A percentile compares a stretch with the other conserved stretches of the same genome.
Evolutionary conservation across 2,888 invertebrate species (phyloP).

Genomic region (Morpho achilles): DNA sequence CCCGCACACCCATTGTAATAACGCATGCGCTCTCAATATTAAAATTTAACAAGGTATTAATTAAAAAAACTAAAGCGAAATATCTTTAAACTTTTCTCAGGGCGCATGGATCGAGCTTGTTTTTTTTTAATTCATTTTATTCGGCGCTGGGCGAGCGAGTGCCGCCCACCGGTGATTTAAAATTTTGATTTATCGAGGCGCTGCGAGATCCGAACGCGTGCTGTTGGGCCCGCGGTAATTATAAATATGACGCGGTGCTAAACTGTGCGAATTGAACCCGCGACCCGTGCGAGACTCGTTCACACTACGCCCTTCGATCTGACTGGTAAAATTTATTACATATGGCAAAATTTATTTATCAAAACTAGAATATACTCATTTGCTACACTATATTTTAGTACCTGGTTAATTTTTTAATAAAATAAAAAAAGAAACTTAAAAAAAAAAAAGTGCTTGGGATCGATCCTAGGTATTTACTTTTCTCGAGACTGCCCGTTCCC

Average conservation of each 20-base stretch:
- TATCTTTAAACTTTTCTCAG: conserved; percentile 76
- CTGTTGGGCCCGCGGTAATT: conserved; percentile 61
- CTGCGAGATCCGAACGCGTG: conserved; percentile 50
- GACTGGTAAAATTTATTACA: neutral
- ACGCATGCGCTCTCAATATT: conserved; percentile 76
- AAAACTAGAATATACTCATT: neutral
- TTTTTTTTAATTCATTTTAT: conserved; percentile 79
- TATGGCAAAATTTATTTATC: too few species aligned
- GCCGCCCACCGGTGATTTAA: conserved; percentile 78
- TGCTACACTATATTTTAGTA: too few species aligned
- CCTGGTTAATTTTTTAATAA: too few species aligned
- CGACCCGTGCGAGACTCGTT: conserved; percentile 48
- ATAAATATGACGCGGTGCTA: conserved; percentile 79
- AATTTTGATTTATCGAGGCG: conserved; percentile 76
- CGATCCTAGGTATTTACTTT: too few species aligned
- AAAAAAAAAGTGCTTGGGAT: too few species aligned
- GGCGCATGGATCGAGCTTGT: conserved; percentile 68
- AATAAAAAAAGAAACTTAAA: too few species aligned
- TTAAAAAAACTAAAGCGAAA: conserved; percentile 79
- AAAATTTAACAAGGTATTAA: conserved; percentile 80
- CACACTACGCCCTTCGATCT: conserved; percentile 16
- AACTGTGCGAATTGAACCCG: conserved; percentile 69
- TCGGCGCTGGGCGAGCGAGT: conserved; percentile 69
- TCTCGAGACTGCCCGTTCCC: too few species aligned
- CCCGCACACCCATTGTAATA: conserved; percentile 77